Evolutionary conservation across 1,140 invertebrate genomes (phyloP).

Genomic region (Drosophila paulistorum): DNA sequence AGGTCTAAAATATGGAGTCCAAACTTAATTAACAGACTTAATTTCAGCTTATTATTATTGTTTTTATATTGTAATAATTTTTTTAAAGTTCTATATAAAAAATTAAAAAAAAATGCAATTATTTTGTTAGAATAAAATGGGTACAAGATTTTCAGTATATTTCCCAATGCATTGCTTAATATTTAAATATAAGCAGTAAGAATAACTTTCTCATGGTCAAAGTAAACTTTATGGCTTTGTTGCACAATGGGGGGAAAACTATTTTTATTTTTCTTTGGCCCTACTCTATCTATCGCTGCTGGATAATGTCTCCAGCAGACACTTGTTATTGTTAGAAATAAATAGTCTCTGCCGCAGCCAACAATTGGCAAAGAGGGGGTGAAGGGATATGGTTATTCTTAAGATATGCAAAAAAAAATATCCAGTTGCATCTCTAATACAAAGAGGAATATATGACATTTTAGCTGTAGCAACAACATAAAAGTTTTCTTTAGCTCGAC

Average conservation of each 20-base stretch:
- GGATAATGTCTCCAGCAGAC: constrained; percentile 41
- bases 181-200: constrained; percentile 14
- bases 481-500: constrained; percentile 33
- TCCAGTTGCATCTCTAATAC: constrained; percentile 51
- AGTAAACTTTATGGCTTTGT: constrained; percentile 51
- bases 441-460: constrained; percentile 10
- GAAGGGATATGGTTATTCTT: constrained; percentile 40
- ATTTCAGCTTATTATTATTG: no score
- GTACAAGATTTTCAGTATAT: no score
- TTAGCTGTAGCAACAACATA: constrained; percentile 3
- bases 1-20: background rate
- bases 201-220: constrained; percentile 55
- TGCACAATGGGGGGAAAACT: constrained; percentile 30
- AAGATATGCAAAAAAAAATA: constrained; percentile 73
- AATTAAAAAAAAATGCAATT: no score
- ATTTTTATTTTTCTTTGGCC: background rate
- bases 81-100: no score
- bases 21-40: no score
- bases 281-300: constrained; percentile 17
- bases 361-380: constrained; percentile 4
- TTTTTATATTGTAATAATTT: no score
- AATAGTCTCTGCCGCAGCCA: constrained; percentile 54
- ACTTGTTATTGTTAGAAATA: constrained; percentile 56
- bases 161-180: background rate
- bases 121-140: no score